A percentile compares a stretch with the other conserved stretches of the same genome.
Evolutionary conservation across 2,113 vertebrate genomes (phyloP).

Genomic region (Pseudorectes ferrugineus): DNA sequence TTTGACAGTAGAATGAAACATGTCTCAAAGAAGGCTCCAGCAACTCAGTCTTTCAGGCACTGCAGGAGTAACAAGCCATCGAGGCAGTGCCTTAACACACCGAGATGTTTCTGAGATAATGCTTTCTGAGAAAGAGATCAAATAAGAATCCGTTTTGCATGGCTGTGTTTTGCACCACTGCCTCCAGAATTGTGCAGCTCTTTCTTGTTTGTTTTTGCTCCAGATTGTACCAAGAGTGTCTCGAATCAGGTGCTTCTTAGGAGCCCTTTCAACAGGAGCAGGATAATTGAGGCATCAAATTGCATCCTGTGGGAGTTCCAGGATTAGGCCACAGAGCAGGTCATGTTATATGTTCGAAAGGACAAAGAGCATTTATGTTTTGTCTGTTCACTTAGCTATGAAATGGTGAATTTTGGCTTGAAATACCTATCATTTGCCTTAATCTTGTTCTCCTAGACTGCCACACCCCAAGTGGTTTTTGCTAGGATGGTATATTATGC

Average conservation of each 20-base stretch:
- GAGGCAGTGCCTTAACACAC: not conserved
- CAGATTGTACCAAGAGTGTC: not conserved
- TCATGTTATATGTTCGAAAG: not conserved
- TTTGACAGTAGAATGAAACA: not conserved
- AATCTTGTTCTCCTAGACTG: not conserved
- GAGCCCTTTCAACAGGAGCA: not conserved
- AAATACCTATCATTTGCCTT: not conserved
- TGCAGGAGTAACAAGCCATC: not conserved
- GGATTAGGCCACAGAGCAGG: not conserved
- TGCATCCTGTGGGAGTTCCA: not conserved
- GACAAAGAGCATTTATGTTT: not conserved
- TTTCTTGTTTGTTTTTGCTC: not conserved
- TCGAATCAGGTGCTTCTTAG: not conserved
- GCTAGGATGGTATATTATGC: not conserved
- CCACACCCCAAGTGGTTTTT: not conserved
- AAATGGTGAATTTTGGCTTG: not conserved
- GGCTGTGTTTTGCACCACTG: not conserved
- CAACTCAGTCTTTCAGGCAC: not conserved
- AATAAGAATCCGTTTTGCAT: not conserved
- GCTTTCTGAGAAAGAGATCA: constrained; percentile 27
- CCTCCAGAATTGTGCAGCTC: not conserved
- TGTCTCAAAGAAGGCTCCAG: not conserved
- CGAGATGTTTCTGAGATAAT: not conserved
- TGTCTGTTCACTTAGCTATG: not conserved
- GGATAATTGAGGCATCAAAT: not conserved